Base-by-base conservation (phyloP, 1,140 invertebrate genomes). In the Hylaeus volcanicus region DNA sequence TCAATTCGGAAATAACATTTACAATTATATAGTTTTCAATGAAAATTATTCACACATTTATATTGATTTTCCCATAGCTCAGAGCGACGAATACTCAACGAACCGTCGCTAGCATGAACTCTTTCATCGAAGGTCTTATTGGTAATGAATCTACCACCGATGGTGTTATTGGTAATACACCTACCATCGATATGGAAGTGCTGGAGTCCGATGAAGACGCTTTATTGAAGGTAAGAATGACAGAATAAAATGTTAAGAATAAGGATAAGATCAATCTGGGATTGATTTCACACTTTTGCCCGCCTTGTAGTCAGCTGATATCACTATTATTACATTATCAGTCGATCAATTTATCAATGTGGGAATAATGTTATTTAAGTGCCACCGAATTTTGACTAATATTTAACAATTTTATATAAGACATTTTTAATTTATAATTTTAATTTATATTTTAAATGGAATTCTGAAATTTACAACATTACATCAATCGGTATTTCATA, bases 81-180 rank as follows among this genome's bases (percentile, higher is more conserved):
- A 85, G 60, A 56, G 71, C 81, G 2, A 85, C 83, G 5, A 56
- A 71, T 1, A 58, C 41, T 0, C 60, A 83, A 60, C 65, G 75
- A 6, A 85, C 83, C 1, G n/a, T 65, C 51, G 39, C 8, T 1
- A 93, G 92, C 79, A 90, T 93, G 79, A 60, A 84, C 15, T 76
- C 83, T n/a, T 94, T 94, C 69, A 89, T 91, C 55, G 78, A 88
- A 5, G 92, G 92, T 9, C 65, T 93, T 14, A 92, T 94, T 73
- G 84, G 87, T n/a, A 83, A 74, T 58, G 85, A 45, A 45, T 53
- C 71, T 56, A 69, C 86, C 37, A 51, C 86, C 37, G 73, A 84
- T 4, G 92, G 92, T 9, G 64, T 93, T 14, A 92, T 94, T 73
- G 84, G 87, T n/a, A 83, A 74, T 58, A 85, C 45, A 45, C 51